Conservation (phyloP, 1,140 invertebrate genomes). For the Berghia stephanieae region DNA sequence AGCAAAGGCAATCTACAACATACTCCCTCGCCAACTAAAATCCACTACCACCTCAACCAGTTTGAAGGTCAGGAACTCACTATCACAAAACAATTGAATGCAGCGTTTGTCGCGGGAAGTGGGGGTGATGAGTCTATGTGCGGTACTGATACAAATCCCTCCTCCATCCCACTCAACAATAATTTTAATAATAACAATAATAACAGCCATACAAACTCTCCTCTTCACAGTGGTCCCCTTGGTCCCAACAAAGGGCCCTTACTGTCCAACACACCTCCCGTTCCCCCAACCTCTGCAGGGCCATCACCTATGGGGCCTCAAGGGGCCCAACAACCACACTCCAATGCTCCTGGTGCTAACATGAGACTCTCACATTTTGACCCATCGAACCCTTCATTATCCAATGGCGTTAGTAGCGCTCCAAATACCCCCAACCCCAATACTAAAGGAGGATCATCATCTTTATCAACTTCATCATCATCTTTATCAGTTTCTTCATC, state of each 20-base stretch:
- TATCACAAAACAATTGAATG: conserved; percentile 94
- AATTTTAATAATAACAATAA: too few relatives aligned
- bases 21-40: conserved; percentile 94
- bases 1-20: conserved; percentile 84
- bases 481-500: neutral
- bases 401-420: conserved; percentile 34
- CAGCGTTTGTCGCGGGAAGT: conserved; percentile 48
- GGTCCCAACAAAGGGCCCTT: conserved; percentile 46
- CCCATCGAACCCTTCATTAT: conserved; percentile 45
- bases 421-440: conserved; percentile 46
- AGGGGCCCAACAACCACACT: conserved; percentile 48
- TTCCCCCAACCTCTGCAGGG: conserved; percentile 4
- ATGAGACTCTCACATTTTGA: conserved; percentile 61
- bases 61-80: conserved; percentile 96
- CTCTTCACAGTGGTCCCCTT: conserved; percentile 18
- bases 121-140: conserved; percentile 32
- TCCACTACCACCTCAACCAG: conserved; percentile 88
- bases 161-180: conserved; percentile 17
- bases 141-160: conserved; percentile 5
- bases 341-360: conserved; percentile 49
- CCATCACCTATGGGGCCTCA: conserved; percentile 44
- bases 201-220: conserved; percentile 33
- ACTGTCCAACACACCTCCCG: conserved; percentile 36
- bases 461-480: conserved; percentile 24
- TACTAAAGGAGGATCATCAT: neutral